These are phyloP conservation scores for Epistrophe grossulariae DNA, from an alignment of 2,888 invertebrate species.

Conservation along the genomic window DNA sequence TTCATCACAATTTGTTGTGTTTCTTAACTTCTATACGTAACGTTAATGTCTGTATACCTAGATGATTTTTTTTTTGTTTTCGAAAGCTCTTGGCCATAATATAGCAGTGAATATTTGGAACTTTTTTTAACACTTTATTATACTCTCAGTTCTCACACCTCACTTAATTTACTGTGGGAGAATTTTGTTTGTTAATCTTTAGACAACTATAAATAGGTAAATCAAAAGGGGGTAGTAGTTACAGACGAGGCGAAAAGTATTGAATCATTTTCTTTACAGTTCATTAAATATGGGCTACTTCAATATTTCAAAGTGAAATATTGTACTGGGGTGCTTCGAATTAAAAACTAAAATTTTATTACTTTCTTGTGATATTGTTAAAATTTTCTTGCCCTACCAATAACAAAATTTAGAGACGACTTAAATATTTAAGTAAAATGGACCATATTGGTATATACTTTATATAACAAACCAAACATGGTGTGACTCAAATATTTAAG, in stretches of 20 bases:
- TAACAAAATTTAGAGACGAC: too few relatives aligned
- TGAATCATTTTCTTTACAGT: not conserved
- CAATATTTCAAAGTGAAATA: too few relatives aligned
- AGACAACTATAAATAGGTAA: conserved; percentile 42
- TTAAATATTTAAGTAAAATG: too few relatives aligned
- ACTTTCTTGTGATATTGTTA: too few relatives aligned
- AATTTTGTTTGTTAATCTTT: not conserved
- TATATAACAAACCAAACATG: too few relatives aligned
- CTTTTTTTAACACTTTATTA: not conserved
- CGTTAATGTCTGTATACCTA: not conserved
- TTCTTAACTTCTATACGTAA: not conserved
- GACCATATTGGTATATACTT: too few relatives aligned
- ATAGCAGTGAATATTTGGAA: conserved; percentile 21
- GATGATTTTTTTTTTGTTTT: conserved; percentile 32
- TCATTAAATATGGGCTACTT: not conserved
- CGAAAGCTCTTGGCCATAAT: conserved; percentile 19
- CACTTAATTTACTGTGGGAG: conserved; percentile 33
- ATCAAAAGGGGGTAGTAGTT: not conserved
- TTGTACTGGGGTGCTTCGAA: too few relatives aligned
- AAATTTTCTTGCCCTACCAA: too few relatives aligned
- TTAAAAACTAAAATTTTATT: too few relatives aligned
- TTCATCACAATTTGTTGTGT: conserved; percentile 37
- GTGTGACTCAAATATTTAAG: too few relatives aligned
- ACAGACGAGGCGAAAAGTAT: conserved; percentile 44
- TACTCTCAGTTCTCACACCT: conserved; percentile 15